Evolutionary conservation across 2,888 invertebrate genomes (phyloP).

Genomic region (Argyresthia albistria): DNA sequence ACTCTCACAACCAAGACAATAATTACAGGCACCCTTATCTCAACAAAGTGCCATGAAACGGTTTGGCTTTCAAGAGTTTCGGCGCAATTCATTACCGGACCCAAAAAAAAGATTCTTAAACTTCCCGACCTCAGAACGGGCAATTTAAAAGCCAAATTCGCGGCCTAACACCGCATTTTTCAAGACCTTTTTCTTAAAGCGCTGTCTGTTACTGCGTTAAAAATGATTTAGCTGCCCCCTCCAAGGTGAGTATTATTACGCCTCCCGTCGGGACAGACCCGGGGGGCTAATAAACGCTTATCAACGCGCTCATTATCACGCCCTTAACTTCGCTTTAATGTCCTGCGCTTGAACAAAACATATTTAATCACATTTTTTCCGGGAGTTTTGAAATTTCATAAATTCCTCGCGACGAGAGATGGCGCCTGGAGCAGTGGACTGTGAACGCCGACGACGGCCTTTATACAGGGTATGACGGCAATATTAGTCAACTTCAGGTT

Average conservation of each 20-base stretch:
- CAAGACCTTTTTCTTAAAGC: slow-evolving; percentile 19
- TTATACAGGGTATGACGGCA: background rate
- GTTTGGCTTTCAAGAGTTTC: background rate
- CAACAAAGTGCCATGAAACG: too few relatives aligned
- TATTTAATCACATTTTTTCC: slow-evolving; percentile 72
- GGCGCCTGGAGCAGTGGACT: background rate
- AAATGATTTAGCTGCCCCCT: slow-evolving; percentile 66
- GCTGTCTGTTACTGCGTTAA: slow-evolving; percentile 58
- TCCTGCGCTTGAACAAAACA: slow-evolving; percentile 73
- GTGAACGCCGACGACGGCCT: background rate
- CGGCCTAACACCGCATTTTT: slow-evolving; percentile 48
- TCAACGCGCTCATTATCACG: slow-evolving; percentile 73
- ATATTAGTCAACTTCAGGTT: background rate
- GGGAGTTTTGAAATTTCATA: slow-evolving; percentile 62
- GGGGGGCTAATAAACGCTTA: slow-evolving; percentile 70
- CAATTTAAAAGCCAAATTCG: slow-evolving; percentile 50
- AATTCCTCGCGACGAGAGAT: slow-evolving; percentile 21
- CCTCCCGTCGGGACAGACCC: slow-evolving; percentile 26
- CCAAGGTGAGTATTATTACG: slow-evolving; percentile 60
- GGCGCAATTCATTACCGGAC: background rate
- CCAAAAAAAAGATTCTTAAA: background rate
- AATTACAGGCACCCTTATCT: too few relatives aligned
- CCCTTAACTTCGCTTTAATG: slow-evolving; percentile 73
- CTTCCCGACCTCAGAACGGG: slow-evolving; percentile 22
- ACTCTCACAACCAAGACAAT: too few relatives aligned